Percentiles rank a stretch among this genome's conserved stretches.
These are phyloP conservation scores for Cydia pomonella DNA, from an alignment of 1,140 invertebrate species.

Conservation along the genomic window DNA sequence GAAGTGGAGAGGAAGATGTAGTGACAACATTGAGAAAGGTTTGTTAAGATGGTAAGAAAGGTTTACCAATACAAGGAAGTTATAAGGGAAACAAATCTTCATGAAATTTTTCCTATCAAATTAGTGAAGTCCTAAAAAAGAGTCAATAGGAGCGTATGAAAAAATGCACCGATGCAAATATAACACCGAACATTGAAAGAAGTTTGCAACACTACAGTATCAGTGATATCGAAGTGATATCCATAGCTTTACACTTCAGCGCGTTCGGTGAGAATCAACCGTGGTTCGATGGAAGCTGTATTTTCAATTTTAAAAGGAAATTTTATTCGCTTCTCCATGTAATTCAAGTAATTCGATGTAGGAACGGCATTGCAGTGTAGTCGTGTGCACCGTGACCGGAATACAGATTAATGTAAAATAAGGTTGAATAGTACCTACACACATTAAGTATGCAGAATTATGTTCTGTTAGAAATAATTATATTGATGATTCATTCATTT, in stretches of 20 bases:
- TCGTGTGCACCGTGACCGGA: slow-evolving; percentile 12
- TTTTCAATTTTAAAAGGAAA: slow-evolving; percentile 22
- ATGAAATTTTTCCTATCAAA: too few species aligned
- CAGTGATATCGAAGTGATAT: neutral
- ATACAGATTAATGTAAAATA: neutral
- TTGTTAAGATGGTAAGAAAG: too few species aligned
- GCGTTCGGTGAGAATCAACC: neutral
- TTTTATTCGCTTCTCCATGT: slow-evolving; percentile 8
- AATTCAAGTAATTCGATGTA: slow-evolving; percentile 32
- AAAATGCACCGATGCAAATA: too few species aligned
- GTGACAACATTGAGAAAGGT: too few species aligned
- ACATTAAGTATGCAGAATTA: neutral
- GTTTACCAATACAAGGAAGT: too few species aligned
- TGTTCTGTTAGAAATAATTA: neutral
- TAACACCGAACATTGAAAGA: too few species aligned
- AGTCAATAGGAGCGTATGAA: too few species aligned
- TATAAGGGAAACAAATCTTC: too few species aligned
- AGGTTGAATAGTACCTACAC: neutral
- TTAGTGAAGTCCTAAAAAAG: too few species aligned
- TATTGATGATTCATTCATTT: neutral
- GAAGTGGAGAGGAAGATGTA: too few species aligned
- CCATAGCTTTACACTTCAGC: slow-evolving; percentile 2
- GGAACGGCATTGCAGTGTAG: slow-evolving; percentile 20
- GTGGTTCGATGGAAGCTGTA: neutral
- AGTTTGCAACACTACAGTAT: neutral